These are phyloP conservation scores for Micromys minutus DNA, from an alignment of 2,113 vertebrate species.

Conservation along the genomic window DNA sequence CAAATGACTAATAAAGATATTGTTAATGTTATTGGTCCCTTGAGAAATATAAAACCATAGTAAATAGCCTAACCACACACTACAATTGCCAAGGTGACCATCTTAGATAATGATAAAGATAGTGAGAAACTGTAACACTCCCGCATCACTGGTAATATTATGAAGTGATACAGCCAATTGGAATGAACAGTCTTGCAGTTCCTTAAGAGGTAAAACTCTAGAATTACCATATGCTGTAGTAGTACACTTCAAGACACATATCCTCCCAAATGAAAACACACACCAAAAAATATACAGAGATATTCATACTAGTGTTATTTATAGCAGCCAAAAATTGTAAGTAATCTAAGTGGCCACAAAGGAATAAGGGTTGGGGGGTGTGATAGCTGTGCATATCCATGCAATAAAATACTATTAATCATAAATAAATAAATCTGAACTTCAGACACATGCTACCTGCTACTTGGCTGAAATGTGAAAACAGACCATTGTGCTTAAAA, in stretches of 20 bases:
- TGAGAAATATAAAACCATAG: background rate
- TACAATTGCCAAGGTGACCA: background rate
- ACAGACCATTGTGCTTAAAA: constrained; percentile 3
- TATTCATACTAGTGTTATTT: background rate
- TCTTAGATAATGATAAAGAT: background rate
- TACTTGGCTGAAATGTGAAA: background rate
- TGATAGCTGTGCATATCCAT: background rate
- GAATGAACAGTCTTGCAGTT: background rate
- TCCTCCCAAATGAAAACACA: background rate
- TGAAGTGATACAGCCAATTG: background rate
- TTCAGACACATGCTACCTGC: background rate
- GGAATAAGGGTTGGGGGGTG: background rate
- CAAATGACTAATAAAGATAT: background rate
- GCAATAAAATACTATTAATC: background rate
- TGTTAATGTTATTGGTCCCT: background rate
- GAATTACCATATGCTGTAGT: background rate
- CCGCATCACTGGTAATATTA: background rate
- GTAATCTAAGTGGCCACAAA: background rate
- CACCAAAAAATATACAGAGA: background rate
- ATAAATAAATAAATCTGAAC: constrained; percentile 11
- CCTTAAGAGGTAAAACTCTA: constrained; percentile 35
- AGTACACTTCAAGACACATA: background rate
- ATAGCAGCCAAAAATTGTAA: constrained; percentile 4
- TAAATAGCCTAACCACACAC: background rate
- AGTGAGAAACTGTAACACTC: background rate